phyloP scores from a whole-genome alignment of 2,113 vertebrate genomes.

The Planiliza haematocheilus region DNA sequence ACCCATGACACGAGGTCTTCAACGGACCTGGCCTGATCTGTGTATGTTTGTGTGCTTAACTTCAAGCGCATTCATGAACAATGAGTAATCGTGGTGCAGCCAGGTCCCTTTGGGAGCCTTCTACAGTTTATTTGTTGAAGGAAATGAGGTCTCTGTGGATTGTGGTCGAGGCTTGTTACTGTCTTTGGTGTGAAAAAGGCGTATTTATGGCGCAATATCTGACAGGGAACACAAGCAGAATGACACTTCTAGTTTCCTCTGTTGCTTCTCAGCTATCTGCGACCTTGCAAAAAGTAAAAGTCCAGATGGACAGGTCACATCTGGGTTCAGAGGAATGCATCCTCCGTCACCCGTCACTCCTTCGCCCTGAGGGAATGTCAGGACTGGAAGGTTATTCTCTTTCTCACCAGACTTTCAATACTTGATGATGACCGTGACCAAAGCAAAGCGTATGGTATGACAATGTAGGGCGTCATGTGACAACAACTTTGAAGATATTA shows the following conservation, averaged over 20 bases:
- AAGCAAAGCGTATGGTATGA: slow-evolving; percentile 46
- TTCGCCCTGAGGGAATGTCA: slow-evolving; percentile 45
- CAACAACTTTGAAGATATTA: slow-evolving; percentile 15
- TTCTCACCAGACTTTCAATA: not conserved
- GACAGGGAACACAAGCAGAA: slow-evolving; percentile 40
- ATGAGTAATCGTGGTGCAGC: slow-evolving; percentile 38
- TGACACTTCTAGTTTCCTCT: slow-evolving; percentile 48
- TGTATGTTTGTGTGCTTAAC: slow-evolving; percentile 21
- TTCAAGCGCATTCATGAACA: slow-evolving; percentile 29
- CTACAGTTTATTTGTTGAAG: slow-evolving; percentile 63
- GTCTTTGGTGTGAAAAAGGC: slow-evolving; percentile 42
- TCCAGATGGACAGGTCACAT: slow-evolving; percentile 65
- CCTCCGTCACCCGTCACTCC: not conserved
- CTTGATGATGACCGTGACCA: slow-evolving; percentile 49
- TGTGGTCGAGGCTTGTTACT: slow-evolving; percentile 35
- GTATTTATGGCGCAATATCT: slow-evolving; percentile 30
- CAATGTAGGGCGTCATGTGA: not conserved
- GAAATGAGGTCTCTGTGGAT: slow-evolving; percentile 58
- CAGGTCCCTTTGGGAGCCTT: slow-evolving; percentile 29
- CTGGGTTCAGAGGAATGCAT: slow-evolving; percentile 52
- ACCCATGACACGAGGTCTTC: slow-evolving; percentile 10
- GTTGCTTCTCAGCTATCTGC: slow-evolving; percentile 15
- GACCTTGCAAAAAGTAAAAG: slow-evolving; percentile 49
- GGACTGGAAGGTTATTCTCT: slow-evolving; percentile 8
- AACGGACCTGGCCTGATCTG: not conserved